Conservation (phyloP, 1,140 invertebrate genomes). For the Vanessa atalanta region DNA sequence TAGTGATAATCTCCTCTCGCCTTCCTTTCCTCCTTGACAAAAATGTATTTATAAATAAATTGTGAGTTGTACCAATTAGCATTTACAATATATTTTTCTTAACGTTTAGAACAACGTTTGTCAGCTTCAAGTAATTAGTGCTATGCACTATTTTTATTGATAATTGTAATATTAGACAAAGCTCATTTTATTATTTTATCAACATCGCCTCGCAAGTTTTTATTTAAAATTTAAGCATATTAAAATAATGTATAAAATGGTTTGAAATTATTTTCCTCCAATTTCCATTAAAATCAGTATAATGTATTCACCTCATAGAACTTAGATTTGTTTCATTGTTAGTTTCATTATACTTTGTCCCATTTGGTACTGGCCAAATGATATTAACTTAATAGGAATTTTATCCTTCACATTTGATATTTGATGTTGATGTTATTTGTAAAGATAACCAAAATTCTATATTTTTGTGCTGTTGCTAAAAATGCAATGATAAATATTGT, state of each 20-base stretch:
- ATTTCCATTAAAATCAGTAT: background rate
- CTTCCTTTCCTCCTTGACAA: background rate
- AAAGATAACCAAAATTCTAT: background rate
- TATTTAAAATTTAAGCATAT: background rate
- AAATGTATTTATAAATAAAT: background rate
- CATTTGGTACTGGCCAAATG: background rate
- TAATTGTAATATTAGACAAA: background rate
- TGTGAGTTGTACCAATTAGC: slow-evolving; percentile 2
- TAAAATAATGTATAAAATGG: slow-evolving; percentile 1
- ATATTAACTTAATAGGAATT: background rate
- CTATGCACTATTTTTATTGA: background rate
- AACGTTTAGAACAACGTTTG: background rate
- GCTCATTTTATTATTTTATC: background rate
- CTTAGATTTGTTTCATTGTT: slow-evolving; percentile 3
- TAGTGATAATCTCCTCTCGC: background rate
- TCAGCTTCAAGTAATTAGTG: background rate
- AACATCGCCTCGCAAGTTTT: background rate
- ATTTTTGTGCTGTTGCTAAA: slow-evolving; percentile 5
- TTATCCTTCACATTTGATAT: background rate
- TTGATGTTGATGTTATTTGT: background rate
- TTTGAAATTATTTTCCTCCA: background rate
- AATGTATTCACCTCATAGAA: background rate
- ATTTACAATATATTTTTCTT: background rate
- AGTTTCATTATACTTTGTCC: background rate
- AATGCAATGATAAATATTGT: background rate